A percentile compares a stretch with the other conserved stretches of the same genome.
Evolutionary conservation across 1,140 invertebrate genomes (phyloP).

Genomic region (Drosophila ogumai): DNA sequence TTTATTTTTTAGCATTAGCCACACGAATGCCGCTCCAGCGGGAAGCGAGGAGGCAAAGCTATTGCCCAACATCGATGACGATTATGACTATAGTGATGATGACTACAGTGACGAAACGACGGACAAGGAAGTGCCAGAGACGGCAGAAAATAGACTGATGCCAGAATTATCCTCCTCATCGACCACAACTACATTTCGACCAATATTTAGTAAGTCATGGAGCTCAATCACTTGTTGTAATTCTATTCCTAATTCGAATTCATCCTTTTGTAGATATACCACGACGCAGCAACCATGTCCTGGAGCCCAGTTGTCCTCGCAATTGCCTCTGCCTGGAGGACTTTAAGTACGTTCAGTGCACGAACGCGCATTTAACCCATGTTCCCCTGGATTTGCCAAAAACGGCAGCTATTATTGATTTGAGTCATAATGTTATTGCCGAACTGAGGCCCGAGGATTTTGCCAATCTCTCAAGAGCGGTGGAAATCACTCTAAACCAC

Average conservation of each 20-base stretch:
- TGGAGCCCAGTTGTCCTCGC: conserved; percentile 77
- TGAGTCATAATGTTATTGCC: conserved; percentile 76
- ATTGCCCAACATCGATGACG: conserved; percentile 24
- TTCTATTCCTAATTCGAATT: background rate
- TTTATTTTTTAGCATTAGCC: conserved; percentile 59
- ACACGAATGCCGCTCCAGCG: conserved; percentile 65
- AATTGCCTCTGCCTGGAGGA: conserved; percentile 73
- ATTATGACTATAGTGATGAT: conserved; percentile 59
- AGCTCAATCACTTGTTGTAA: too few species aligned
- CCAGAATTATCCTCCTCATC: conserved; percentile 40
- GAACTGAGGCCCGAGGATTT: conserved; percentile 74
- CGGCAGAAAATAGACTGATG: conserved; percentile 63
- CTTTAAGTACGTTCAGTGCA: conserved; percentile 72
- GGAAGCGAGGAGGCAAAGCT: conserved; percentile 36
- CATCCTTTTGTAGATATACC: conserved; percentile 53
- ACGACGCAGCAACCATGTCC: conserved; percentile 73
- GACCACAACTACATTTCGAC: conserved; percentile 71
- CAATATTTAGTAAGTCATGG: conserved; percentile 63
- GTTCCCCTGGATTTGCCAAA: conserved; percentile 76
- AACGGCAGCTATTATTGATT: conserved; percentile 74
- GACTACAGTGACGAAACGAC: conserved; percentile 52
- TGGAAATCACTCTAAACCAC: conserved; percentile 72
- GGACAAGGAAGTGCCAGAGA: conserved; percentile 39
- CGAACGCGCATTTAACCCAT: conserved; percentile 63
- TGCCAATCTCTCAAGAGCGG: conserved; percentile 69